Evolutionary conservation across 2,888 invertebrate genomes (phyloP).

Genomic region (Oscheius sp.): DNA sequence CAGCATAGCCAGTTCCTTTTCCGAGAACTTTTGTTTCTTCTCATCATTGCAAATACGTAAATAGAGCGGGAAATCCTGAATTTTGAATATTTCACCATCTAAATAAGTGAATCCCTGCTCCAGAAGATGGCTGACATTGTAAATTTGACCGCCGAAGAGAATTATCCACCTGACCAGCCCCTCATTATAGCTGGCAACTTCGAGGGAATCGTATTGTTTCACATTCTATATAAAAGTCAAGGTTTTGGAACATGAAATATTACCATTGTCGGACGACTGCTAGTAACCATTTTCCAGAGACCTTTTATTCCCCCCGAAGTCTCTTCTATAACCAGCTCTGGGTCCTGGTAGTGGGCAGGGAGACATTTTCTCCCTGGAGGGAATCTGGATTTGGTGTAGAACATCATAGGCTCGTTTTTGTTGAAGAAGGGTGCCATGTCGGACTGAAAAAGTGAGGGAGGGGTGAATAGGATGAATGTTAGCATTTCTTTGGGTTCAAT

Average conservation of each 20-base stretch:
- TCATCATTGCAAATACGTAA: neutral
- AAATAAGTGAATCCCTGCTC: neutral
- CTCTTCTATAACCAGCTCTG: neutral
- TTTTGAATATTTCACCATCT: neutral
- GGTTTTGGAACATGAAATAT: too few species aligned
- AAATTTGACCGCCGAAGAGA: neutral
- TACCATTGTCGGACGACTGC: too few species aligned
- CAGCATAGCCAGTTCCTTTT: neutral
- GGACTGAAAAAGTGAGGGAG: too few species aligned
- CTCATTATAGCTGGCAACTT: neutral
- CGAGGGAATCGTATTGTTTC: neutral
- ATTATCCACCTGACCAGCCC: neutral
- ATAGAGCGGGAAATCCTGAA: constrained; percentile 2
- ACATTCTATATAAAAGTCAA: neutral
- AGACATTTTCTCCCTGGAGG: too few species aligned
- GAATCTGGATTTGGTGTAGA: too few species aligned
- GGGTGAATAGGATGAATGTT: too few species aligned
- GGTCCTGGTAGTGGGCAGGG: too few species aligned
- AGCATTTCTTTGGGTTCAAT: too few species aligned
- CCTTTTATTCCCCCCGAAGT: too few species aligned
- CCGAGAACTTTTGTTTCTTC: neutral
- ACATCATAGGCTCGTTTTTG: too few species aligned
- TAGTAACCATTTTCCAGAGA: too few species aligned
- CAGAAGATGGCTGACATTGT: neutral
- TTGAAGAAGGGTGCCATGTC: too few species aligned